phyloP scores from a whole-genome alignment of 2,888 invertebrate species.

The Dolomedes plantarius region DNA sequence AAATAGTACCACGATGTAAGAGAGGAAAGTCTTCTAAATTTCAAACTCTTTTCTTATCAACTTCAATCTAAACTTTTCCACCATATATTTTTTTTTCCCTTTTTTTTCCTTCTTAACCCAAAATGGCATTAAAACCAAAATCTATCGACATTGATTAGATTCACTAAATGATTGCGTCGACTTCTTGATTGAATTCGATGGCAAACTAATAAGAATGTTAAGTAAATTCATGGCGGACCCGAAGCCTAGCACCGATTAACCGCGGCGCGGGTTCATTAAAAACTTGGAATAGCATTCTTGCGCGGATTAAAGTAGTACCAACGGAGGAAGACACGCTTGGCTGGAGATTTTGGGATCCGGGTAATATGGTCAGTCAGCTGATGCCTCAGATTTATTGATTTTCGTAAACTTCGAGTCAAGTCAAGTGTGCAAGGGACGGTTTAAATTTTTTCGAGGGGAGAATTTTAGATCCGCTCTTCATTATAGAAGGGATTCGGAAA shows the following conservation, averaged over 20 bases:
- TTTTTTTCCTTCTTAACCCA: background rate
- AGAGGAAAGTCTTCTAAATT: too few relatives aligned
- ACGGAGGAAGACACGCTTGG: conserved; percentile 39
- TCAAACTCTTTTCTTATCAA: too few relatives aligned
- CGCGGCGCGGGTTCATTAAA: conserved; percentile 60
- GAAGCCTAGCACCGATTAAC: conserved; percentile 55
- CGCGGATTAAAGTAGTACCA: conserved; percentile 51
- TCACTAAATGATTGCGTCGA: conserved; percentile 27
- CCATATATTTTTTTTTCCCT: background rate
- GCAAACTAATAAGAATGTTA: conserved; percentile 40
- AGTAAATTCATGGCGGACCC: conserved; percentile 62
- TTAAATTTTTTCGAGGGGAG: background rate
- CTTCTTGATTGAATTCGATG: conserved; percentile 46
- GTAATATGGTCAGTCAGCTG: conserved; percentile 51
- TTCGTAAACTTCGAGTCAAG: conserved; percentile 36
- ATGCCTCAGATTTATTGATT: conserved; percentile 60
- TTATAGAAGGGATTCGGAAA: too few relatives aligned
- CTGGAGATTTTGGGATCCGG: conserved; percentile 46
- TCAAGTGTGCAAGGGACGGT: conserved; percentile 23
- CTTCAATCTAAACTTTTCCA: background rate
- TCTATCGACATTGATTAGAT: conserved; percentile 61
- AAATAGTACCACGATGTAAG: too few relatives aligned
- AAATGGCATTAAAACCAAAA: conserved; percentile 20
- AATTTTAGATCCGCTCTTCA: too few relatives aligned
- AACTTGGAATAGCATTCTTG: conserved; percentile 52